Evolutionary conservation across 2,113 vertebrate species (phyloP).

Genomic region (Stomatorhinus ivindoensis): DNA sequence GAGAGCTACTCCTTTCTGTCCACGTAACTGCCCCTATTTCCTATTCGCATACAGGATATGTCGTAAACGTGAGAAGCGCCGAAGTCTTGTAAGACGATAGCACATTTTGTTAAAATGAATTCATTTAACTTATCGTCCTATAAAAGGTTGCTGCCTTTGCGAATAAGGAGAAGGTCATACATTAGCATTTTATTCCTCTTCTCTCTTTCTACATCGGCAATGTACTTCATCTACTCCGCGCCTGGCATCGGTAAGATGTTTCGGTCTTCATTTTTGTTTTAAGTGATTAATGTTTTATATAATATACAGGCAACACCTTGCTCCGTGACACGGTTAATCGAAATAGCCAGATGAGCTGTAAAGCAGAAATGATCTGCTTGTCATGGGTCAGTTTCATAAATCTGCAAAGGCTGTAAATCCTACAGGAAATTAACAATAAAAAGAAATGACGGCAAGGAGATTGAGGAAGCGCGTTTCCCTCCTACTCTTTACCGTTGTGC

Average conservation of each 20-base stretch:
- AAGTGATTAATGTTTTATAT: not conserved
- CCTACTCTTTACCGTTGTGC: not conserved
- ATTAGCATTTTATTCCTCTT: slow-evolving; percentile 62
- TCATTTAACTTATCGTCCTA: not conserved
- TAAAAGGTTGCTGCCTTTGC: slow-evolving; percentile 26
- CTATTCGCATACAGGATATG: not conserved
- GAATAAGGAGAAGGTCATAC: slow-evolving; percentile 57
- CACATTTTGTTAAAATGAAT: not conserved
- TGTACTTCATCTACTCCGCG: slow-evolving; percentile 69
- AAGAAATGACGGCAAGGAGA: not conserved
- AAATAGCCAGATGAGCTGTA: not conserved
- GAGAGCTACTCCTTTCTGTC: not conserved
- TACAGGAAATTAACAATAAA: not conserved
- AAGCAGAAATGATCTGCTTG: not conserved
- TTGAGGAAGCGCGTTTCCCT: not conserved
- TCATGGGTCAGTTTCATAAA: not conserved
- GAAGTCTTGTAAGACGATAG: not conserved
- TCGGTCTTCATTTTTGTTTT: not conserved
- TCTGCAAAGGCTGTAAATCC: not conserved
- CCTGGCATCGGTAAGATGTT: slow-evolving; percentile 61
- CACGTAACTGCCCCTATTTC: not conserved
- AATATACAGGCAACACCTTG: not conserved
- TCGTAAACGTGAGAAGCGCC: not conserved
- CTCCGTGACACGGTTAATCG: not conserved
- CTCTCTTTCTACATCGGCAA: slow-evolving; percentile 61